These are phyloP conservation scores for Chiroxiphia lanceolata DNA, from an alignment of 2,797 vertebrate genomes.

Conservation along the genomic window DNA sequence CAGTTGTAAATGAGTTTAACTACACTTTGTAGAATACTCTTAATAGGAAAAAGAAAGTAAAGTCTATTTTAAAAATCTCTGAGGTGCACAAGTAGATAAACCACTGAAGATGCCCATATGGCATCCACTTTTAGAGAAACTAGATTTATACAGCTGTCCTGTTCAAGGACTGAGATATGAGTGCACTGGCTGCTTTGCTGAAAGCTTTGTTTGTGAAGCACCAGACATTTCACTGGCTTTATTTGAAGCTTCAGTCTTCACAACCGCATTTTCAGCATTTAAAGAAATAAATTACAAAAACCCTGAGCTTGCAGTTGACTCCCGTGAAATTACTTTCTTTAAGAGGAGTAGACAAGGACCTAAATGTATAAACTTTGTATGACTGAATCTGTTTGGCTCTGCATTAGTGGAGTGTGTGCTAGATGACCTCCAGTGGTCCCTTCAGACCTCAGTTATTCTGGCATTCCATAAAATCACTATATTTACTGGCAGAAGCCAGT, in stretches of 20 bases:
- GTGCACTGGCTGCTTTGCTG: neutral
- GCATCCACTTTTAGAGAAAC: neutral
- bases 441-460: neutral
- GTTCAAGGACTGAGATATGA: neutral
- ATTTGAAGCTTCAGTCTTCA: neutral
- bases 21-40: neutral
- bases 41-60: neutral
- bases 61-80: neutral
- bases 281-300: neutral
- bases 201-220: neutral
- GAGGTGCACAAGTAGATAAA: neutral
- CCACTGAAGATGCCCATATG: neutral
- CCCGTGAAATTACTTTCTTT: neutral
- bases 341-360: neutral
- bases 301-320: neutral
- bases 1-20: neutral
- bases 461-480: neutral
- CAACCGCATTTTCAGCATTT: neutral
- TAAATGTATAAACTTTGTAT: neutral
- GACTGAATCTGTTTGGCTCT: neutral
- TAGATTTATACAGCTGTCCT: neutral
- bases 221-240: neutral
- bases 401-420: neutral
- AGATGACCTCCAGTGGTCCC: neutral
- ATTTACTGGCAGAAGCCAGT: neutral